Base-by-base conservation (phyloP, 2,113 vertebrate species). In the Pholis gunnellus region DNA sequence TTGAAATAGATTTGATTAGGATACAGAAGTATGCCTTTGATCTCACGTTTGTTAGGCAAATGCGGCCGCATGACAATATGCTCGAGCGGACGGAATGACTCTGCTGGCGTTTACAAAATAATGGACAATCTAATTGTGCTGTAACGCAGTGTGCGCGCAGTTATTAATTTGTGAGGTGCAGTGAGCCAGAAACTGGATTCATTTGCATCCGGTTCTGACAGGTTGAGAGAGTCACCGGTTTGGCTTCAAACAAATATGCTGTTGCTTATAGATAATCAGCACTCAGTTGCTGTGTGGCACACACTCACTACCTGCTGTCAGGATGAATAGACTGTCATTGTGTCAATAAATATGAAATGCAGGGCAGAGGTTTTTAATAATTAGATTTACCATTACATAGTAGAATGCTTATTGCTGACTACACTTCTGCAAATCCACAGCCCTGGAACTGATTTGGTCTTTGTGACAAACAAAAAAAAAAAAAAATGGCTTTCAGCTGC, bases 1-100 rank as follows among this genome's bases (percentile, higher is more conserved):
- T 85, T 70, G 87, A 89, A 91, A 91, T 87, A 89, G 88, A 93
- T 93, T 93, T 93, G 92, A 93, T 94, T 93, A 92, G 91, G 87
- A 91, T 91, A 92, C 86, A 91, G 84, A 93, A 87, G 81, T 78
- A 80, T 7, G 84, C 79, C 91, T 94, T 94, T 94, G 92, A 94
- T 93, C 91, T 91, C 69, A 78, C 57, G 89, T 93, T 93, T 94
- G 92, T 92, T 87, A 84, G 90, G 90, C 88, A 91, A 90, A 92
- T 86, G 91, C 87, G 54, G 81, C 86, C 88, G 78, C 90, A 83
- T 85, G 81, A 91, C 88, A 90, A 90, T 91, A 85, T 85, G 89
- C 82, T 81, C 31, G 82, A 90, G 87, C 83, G 82, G 88, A 90
- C 40, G 74, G 73, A 74, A 73, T 78, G 85, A 88, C 90, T 93